Evolutionary conservation across 2,888 invertebrate species (phyloP).

Genomic region (Eugnorisma glareosa): DNA sequence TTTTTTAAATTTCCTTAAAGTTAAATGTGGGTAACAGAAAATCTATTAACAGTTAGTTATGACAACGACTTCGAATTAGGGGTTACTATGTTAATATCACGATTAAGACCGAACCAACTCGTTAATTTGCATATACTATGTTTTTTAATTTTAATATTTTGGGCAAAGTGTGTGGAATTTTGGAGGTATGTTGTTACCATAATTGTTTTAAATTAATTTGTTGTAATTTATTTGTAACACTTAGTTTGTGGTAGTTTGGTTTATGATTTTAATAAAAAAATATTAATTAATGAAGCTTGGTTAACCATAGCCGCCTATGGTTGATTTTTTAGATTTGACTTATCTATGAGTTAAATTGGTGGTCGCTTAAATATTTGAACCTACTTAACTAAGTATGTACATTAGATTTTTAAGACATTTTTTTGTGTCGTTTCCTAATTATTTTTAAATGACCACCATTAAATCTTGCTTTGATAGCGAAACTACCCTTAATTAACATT

Average conservation of each 20-base stretch:
- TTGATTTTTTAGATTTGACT: background rate
- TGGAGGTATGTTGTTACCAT: conserved; percentile 28
- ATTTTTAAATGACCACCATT: background rate
- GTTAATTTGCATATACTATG: conserved; percentile 57
- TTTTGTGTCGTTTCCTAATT: background rate
- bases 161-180: conserved; percentile 38
- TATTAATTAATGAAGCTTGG: no score
- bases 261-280: background rate
- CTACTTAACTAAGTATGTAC: background rate
- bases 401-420: background rate
- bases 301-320: background rate
- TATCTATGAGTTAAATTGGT: background rate
- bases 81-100: conserved; percentile 48
- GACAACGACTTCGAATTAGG: conserved; percentile 55
- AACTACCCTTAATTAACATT: conserved; percentile 17
- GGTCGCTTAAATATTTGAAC: background rate
- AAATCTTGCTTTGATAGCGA: background rate
- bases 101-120: conserved; percentile 55
- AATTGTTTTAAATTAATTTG: conserved; percentile 49
- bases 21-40: conserved; percentile 30
- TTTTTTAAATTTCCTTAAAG: conserved; percentile 7
- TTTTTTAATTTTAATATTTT: conserved; percentile 45
- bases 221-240: conserved; percentile 57
- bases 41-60: conserved; percentile 66
- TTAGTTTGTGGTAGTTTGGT: conserved; percentile 25